phyloP scores from a whole-genome alignment of 2,113 vertebrate species.

The Paraplagusia blochii region DNA sequence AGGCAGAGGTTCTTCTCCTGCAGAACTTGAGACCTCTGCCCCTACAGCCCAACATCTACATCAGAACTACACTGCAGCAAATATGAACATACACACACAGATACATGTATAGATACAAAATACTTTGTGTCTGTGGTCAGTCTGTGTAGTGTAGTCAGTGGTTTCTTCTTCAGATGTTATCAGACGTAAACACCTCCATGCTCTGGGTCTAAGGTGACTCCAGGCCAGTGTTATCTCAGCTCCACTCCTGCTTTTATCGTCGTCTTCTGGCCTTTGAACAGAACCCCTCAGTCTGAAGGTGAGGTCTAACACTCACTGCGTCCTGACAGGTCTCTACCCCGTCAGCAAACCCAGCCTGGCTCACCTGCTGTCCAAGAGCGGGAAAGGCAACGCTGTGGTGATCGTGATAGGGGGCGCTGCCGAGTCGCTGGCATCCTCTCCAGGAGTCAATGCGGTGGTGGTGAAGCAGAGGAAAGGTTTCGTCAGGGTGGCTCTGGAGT shows the following conservation, averaged over 20 bases:
- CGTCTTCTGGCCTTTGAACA: background rate
- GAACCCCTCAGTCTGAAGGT: background rate
- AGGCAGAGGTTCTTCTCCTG: too few relatives aligned
- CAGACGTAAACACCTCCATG: too few relatives aligned
- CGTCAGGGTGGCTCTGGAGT: constrained; percentile 75
- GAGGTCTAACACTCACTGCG: constrained; percentile 9
- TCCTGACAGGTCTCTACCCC: constrained; percentile 65
- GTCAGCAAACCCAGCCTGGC: constrained; percentile 73
- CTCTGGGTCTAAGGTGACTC: too few relatives aligned
- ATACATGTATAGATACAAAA: too few relatives aligned
- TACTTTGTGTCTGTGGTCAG: too few relatives aligned
- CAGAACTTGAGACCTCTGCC: too few relatives aligned
- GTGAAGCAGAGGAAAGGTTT: constrained; percentile 78
- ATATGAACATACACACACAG: too few relatives aligned
- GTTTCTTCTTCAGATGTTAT: too few relatives aligned
- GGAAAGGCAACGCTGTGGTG: constrained; percentile 76
- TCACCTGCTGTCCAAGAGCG: constrained; percentile 69
- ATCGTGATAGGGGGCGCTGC: constrained; percentile 80
- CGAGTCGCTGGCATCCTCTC: constrained; percentile 69
- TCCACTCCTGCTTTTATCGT: background rate
- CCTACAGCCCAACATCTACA: too few relatives aligned
- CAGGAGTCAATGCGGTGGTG: constrained; percentile 67
- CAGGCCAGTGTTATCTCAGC: background rate
- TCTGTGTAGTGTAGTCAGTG: too few relatives aligned
- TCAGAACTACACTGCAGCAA: too few relatives aligned